Base-by-base conservation (phyloP, 1,140 invertebrate genomes). In the Lasaia peninsularis region DNA sequence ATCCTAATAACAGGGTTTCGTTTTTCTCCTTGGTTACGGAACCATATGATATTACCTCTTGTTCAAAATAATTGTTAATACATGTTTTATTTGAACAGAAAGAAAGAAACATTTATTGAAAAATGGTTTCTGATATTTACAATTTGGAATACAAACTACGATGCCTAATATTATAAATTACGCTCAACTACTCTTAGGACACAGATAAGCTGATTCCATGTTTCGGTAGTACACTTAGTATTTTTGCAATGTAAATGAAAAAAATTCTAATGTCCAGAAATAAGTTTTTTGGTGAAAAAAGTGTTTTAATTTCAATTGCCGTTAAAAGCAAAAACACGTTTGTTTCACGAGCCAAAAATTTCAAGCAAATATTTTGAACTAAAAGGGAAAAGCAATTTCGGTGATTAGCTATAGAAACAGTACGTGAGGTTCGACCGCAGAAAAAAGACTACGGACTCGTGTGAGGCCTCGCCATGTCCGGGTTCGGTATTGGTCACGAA, bases 361-460 rank as follows among this genome's bases (percentile, higher is more conserved):
- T 48, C 37, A 16, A 21, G 40, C 40, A 48, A 48, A 48, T 48
- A 11, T 48, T 48, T 48, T 48, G 9, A 48, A 20, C 20, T 18
- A 21, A 48, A 48, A 48, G 20, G 40, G 18, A 48, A 48, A 21
- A n/a, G 12, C 40, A 5, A 48, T 48, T 48, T 48, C 40, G 16
- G 40, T 48, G 40, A 48, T 48, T 48, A 48, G 44, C 44, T 48
- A 48, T 48, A 48, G 44, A 21, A 48, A 48, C 20, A 44, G 9
- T 44, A 44, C 40, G 40, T 44, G 40, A 5, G 40, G 14, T 44
- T 44, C 40, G 40, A 18, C 40, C 40, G 9, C 40, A 21, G 40
- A 44, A 40, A 40, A 40, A 40, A 40, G 37, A 40, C 37, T 44
- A 34, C 33, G 33, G 9, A 16, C 14, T 20, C 40, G 20, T 44